Evolutionary conservation across 1,140 invertebrate genomes (phyloP).

Genomic region (Helicoverpa armigera): DNA sequence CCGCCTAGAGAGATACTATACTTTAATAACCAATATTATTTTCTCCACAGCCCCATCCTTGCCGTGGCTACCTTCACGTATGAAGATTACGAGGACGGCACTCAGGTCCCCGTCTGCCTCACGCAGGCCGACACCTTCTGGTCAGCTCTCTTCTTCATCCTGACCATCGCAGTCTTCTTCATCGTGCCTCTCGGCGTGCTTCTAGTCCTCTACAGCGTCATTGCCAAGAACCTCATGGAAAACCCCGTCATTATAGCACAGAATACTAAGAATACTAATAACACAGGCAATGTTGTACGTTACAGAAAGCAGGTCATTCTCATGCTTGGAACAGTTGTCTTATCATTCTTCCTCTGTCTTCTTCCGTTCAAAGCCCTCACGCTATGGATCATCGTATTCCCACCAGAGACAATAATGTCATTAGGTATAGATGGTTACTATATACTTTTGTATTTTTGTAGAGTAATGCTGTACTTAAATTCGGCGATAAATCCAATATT

Average conservation of each 20-base stretch:
- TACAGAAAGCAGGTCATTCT: constrained; percentile 93
- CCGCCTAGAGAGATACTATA: too few species aligned
- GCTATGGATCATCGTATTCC: constrained; percentile 93
- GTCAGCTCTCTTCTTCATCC: constrained; percentile 92
- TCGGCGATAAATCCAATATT: constrained; percentile 96
- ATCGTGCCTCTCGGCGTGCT: constrained; percentile 93
- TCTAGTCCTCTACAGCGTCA: constrained; percentile 93
- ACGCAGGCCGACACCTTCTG: constrained; percentile 91
- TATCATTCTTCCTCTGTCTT: constrained; percentile 96
- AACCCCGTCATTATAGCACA: constrained; percentile 90
- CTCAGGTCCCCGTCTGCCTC: constrained; percentile 91
- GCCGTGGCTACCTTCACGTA: constrained; percentile 91
- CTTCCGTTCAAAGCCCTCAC: constrained; percentile 95
- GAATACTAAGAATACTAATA: constrained; percentile 85
- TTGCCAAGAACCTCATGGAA: constrained; percentile 93
- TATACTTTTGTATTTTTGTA: constrained; percentile 94
- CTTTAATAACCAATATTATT: constrained; percentile 47
- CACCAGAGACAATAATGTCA: constrained; percentile 88
- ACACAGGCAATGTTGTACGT: constrained; percentile 82
- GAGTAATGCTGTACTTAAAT: constrained; percentile 95
- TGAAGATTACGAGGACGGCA: constrained; percentile 90
- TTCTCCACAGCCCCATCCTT: constrained; percentile 92
- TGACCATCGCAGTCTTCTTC: constrained; percentile 94
- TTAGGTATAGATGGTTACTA: constrained; percentile 93
- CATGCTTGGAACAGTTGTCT: constrained; percentile 96